Base-by-base conservation (phyloP, 2,888 invertebrate species). In the Hesperia comma region DNA sequence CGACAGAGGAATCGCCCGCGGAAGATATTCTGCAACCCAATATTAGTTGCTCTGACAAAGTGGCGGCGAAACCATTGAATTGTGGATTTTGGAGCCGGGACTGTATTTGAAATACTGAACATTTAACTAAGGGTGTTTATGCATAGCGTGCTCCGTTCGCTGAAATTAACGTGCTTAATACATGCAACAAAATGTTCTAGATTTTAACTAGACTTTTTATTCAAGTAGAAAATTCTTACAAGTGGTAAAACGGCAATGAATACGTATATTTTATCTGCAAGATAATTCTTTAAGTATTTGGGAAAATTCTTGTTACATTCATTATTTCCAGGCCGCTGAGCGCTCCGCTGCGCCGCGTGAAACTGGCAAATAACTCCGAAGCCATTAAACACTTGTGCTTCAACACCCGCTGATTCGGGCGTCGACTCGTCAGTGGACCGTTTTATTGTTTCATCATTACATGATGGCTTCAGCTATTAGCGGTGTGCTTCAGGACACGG, bases 331-430 rank as follows among this genome's bases (percentile, higher is more conserved):
- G 12, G 51, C 32, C 19, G 58, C 51, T 41, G 37, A 49, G 21
- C n/a, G 21, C 21, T 51, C 19, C 49, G 33, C n/a, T 46, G 26
- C 63, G 33, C 40, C 40, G 56, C 63, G 64, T 21, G 51, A 64
- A 64, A 64, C 57, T 64, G 63, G 57, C 63, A 58, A 64, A 58
- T 64, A 64, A 64, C 63, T 64, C 63, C 21, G 49, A 57, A 51
- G 57, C 51, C 51, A 60, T 66, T 53, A 66, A 60, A 58, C 64
- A 66, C 53, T 64, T 51, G 51, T 57, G 63, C 63, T 51, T 19
- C 58, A 32, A 58, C 53, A 58, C 64, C 46, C 49, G 51, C 58
- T 64, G 64, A 58, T 64, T 64, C 51, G 12, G 41, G 17, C 56
- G 12, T 58, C 53, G 53, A 37, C 55, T 64, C 33, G 19, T 64